Evolutionary conservation across 2,797 vertebrate genomes (phyloP), one percentile per base, ranked within the genome.

Genomic region (Eremophila alpestris): DNA sequence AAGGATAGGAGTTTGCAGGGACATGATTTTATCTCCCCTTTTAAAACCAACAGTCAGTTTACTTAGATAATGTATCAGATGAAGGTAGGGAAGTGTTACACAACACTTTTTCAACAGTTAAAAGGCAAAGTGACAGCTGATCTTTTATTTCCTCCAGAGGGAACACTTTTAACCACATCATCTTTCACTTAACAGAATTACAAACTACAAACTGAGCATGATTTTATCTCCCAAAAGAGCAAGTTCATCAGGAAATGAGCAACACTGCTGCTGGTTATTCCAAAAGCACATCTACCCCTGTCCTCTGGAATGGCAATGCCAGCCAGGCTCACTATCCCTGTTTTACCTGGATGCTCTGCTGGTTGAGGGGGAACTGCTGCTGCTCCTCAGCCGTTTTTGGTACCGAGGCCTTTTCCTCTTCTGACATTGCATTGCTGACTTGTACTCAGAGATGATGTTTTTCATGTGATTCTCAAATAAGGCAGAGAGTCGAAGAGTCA

Each of bases 391-490:
- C 51, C 98, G 97, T 74, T 98, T 98, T 94, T 98, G 98, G 98
- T 99, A 99, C 67, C 96, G 98, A 46, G 98, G 97, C 83, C 98
- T 98, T 95, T 97, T 99, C 69, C 99, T 98, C 89, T 98, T 98
- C 90, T 99, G 99, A 49, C 98, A 98, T 94, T 99, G 99, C 94
- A 99, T 68, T 49, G 99, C 98, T 34, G 98, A 98, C 97, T 99
- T 99, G 97, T 98, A 98, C 96, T 99, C 99, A 2, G 99, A 99
- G 96, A 99, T 99, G 55, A 99, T 97, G 93, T 97, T 97, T 96
- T 99, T 99, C 95, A 99, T 99, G 93, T 98, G 98, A 71, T 98
- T 98, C 97, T 99, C 99, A 96, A 99, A 99, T 97, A 98, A 99
- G 90, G 99, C 99, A 10, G 99, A 99, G 87, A 99, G 97, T 95